These are phyloP conservation scores for Xenopus laevis DNA, from an alignment of 2,113 vertebrate species.

Conservation along the genomic window DNA sequence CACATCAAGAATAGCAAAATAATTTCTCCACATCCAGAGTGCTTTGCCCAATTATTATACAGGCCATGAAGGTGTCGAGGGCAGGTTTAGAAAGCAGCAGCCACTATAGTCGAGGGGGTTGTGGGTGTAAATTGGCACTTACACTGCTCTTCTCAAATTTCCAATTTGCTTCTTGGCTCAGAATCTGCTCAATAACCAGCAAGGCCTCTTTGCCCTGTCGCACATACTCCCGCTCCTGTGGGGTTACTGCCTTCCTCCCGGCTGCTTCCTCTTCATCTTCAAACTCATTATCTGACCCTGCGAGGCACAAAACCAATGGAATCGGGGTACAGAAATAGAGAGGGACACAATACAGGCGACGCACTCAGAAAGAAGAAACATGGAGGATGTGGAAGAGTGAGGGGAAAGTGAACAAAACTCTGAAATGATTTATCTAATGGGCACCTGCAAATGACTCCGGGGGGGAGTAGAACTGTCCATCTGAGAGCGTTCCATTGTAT, in stretches of 20 bases:
- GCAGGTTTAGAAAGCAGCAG: too few relatives aligned
- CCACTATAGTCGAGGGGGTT: too few relatives aligned
- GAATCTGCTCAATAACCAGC: constrained; percentile 88
- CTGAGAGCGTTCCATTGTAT: constrained; percentile 76
- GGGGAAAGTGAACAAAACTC: too few relatives aligned
- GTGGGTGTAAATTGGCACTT: constrained; percentile 52
- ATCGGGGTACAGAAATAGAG: too few relatives aligned
- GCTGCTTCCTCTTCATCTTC: constrained; percentile 59
- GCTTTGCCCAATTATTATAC: too few relatives aligned
- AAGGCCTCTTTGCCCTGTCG: constrained; percentile 84
- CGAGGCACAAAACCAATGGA: neutral
- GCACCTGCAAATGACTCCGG: constrained; percentile 91
- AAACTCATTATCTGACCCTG: constrained; percentile 71
- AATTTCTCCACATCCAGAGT: neutral
- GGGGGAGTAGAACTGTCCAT: constrained; percentile 93
- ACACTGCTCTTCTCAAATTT: constrained; percentile 91
- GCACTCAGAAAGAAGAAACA: too few relatives aligned
- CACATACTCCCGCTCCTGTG: constrained; percentile 86
- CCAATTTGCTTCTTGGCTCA: constrained; percentile 93
- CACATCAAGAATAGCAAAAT: too few relatives aligned
- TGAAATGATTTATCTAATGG: too few relatives aligned
- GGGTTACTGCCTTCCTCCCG: constrained; percentile 63
- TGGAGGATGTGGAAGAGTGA: too few relatives aligned
- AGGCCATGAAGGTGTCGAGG: too few relatives aligned
- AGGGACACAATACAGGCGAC: too few relatives aligned